These are phyloP conservation scores for Melopsittacus undulatus DNA, from an alignment of 2,797 vertebrate genomes.

Conservation along the genomic window DNA sequence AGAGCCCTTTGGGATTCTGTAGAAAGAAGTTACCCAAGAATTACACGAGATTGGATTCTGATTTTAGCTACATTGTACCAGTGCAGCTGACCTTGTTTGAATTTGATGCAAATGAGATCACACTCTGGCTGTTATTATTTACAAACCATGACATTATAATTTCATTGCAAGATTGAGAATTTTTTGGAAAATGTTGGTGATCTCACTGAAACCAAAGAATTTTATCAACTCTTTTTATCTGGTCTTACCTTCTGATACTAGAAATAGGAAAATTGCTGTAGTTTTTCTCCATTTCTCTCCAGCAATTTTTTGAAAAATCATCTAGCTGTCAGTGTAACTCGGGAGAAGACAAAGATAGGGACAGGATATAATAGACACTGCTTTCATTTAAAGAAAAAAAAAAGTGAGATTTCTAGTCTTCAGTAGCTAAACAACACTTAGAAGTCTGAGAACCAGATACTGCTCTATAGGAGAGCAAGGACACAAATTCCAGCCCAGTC, in stretches of 20 bases:
- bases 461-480: not conserved
- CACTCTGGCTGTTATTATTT: not conserved
- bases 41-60: not conserved
- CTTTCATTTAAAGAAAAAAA: not conserved
- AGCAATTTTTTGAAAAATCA: not conserved
- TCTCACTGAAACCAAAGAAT: not conserved
- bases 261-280: not conserved
- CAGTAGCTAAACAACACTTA: not conserved
- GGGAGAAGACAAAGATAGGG: not conserved
- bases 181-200: not conserved
- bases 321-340: not conserved
- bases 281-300: not conserved
- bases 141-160: not conserved
- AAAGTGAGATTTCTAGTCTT: not conserved
- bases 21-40: not conserved
- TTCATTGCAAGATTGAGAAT: not conserved
- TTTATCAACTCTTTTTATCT: not conserved
- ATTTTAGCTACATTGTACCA: not conserved
- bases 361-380: not conserved
- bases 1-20: not conserved
- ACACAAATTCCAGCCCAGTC: not conserved
- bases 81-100: not conserved
- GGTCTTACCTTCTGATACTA: not conserved
- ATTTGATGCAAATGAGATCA: not conserved
- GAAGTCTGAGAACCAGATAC: not conserved